Base-by-base conservation (phyloP, 2,113 vertebrate genomes). In the Rhodinocichla rosea region DNA sequence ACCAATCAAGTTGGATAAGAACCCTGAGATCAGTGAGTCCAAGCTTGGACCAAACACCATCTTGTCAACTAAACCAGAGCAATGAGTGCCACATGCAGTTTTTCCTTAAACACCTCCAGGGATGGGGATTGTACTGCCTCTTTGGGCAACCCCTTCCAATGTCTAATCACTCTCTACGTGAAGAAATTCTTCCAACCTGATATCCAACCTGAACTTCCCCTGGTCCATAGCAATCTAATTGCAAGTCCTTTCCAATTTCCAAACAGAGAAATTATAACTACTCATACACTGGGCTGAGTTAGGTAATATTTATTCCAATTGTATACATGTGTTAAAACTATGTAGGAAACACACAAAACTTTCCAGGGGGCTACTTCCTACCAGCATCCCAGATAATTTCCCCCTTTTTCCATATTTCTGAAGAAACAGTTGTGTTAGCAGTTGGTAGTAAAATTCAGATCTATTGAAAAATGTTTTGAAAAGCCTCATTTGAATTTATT, bases 1-100 rank as follows among this genome's bases (percentile, higher is more conserved):
- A n/a, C 8, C 13, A 67, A 24, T 16, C 13, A 39, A 7, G 11
- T 15, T 47, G 45, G 69, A 75, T 60, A 82, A 67, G 45, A 75
- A 9, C 3, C 15, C 15, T 45, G 47, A 68, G 28, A 47, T 22
- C 15, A 68, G 39, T 0, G 0, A 75, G 45, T n/a, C 28, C n/a
- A 68, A 45, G 5, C 20, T 47, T 40, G 20, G n/a, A n/a, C n/a
- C 33, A 59, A 59, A 82, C 19, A 60, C 3, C 19, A 65, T 22
- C 13, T 30, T 59, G 15, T 23, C 50, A 50, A 56, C 11, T 10
- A 35, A 56, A 19, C 21, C 75, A 64, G 10, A 52, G 37, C 27
- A 89, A 35, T 39, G 28, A 59, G 15, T 45, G 52, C 28, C 33
- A 45, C 10, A 10, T 52, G 22, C 44, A 45, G 23, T 17, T 44